Evolutionary conservation across 2,113 vertebrate genomes (phyloP).

Genomic region (Equus przewalskii): DNA sequence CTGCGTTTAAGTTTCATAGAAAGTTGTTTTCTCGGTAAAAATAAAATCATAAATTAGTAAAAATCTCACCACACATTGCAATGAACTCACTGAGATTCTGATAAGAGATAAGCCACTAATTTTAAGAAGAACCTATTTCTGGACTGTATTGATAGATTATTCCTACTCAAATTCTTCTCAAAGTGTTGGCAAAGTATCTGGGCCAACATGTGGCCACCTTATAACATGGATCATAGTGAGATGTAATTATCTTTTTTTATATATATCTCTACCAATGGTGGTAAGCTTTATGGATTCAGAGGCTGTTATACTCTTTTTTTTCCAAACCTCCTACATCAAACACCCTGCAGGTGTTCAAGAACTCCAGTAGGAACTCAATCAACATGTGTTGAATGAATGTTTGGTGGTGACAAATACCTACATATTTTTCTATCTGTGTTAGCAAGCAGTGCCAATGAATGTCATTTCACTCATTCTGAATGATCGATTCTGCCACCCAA

Average conservation of each 20-base stretch:
- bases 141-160: too few species aligned
- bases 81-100: neutral
- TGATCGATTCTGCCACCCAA: slow-evolving; percentile 83
- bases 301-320: neutral
- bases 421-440: slow-evolving; percentile 46
- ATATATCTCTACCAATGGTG: neutral
- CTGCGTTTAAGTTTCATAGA: neutral
- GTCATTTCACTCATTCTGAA: slow-evolving; percentile 77
- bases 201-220: neutral
- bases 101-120: neutral
- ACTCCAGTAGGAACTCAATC: neutral
- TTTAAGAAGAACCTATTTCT: neutral
- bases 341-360: neutral
- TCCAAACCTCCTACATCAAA: neutral
- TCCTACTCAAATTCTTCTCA: neutral
- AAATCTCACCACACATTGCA: neutral
- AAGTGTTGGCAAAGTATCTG: neutral
- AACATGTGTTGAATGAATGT: neutral
- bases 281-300: neutral
- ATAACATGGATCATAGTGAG: neutral
- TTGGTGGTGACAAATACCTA: slow-evolving; percentile 58
- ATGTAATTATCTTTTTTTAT: neutral
- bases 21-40: neutral
- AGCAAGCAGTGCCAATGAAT: slow-evolving; percentile 57
- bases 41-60: neutral